Base-by-base conservation (phyloP, 2,888 invertebrate species). In the Eurytoma adleriae region DNA sequence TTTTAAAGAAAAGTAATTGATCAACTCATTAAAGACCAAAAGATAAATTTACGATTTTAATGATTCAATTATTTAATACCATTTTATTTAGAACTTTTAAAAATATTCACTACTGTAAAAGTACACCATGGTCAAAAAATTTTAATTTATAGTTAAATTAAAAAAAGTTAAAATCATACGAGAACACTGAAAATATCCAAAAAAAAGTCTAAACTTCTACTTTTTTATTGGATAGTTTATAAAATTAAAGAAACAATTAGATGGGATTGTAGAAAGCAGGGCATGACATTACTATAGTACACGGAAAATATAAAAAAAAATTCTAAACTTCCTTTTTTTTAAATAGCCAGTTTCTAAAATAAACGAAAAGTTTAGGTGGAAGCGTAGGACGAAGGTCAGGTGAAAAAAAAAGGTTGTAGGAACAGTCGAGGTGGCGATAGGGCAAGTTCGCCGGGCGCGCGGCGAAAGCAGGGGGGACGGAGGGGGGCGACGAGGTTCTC, bases 111-210 rank as follows among this genome's bases (percentile, higher is more conserved):
- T 24, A 24, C 2, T 24, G 1, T 24, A 24, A 24, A 24, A 24
- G 24, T 1, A 24, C 24, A 24, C 24, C 2, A 40, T 40, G 1
- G 10, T 10, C 40, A 10, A 40, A 5, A 10, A 40, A 40, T 40
- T 40, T 40, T 40, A 40, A 1, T 40, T 40, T 7, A 85, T 75
- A 78, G 79, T 77, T 64, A 10, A 3, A 59, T 7, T 3, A 59
- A n/a, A 59, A 20, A 59, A 20, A 24, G 20, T 7, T 3, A 18
- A 75, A 76, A 71, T 75, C 0, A 16, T 2, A 30, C 20, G 2
- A 30, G 10, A 27, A 69, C 56, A 54, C 48, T 61, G 16, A 24
- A 61, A 62, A 62, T 1, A 70, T 40, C 10, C 7, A 7, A 7
- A 4, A 1, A 40, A 40, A 40, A 3, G 1, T 40, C 40, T 40